These are phyloP conservation scores for Acromyrmex heyeri DNA, from an alignment of 1,140 invertebrate species.

Conservation along the genomic window DNA sequence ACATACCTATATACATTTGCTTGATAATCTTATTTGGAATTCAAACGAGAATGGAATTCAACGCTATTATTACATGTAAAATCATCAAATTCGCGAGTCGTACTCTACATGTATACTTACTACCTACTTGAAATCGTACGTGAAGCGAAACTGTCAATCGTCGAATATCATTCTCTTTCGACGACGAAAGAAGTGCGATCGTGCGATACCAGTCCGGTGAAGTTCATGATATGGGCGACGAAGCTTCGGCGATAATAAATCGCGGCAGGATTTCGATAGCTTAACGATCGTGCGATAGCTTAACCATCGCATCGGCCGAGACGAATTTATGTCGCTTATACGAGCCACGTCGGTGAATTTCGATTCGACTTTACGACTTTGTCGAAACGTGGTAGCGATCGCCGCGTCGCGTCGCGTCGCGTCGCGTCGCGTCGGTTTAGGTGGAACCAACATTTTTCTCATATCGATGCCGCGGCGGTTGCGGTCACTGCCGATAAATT, in stretches of 20 bases:
- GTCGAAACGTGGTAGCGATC: constrained; percentile 58
- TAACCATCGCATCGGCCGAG: constrained; percentile 60
- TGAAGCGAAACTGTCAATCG: background rate
- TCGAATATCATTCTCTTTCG: constrained; percentile 1
- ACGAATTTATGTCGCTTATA: constrained; percentile 73
- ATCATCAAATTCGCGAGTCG: background rate
- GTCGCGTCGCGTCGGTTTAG: background rate
- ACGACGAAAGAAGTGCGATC: constrained; percentile 12
- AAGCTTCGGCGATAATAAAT: constrained; percentile 72
- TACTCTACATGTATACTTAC: no score
- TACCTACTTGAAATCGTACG: background rate
- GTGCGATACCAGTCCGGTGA: constrained; percentile 14
- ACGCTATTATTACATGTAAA: background rate
- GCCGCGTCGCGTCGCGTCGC: background rate
- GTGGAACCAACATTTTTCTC: constrained; percentile 26
- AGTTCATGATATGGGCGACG: constrained; percentile 65
- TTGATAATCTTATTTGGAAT: background rate
- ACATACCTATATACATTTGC: background rate
- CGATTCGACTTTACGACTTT: constrained; percentile 72
- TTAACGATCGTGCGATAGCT: constrained; percentile 73
- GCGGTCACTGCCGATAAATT: constrained; percentile 30
- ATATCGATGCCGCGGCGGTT: constrained; percentile 13
- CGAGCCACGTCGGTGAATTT: constrained; percentile 71
- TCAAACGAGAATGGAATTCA: background rate
- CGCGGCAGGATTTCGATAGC: constrained; percentile 65